These are phyloP conservation scores for Tetanocera ferruginea DNA, from an alignment of 2,888 invertebrate genomes.

Conservation along the genomic window DNA sequence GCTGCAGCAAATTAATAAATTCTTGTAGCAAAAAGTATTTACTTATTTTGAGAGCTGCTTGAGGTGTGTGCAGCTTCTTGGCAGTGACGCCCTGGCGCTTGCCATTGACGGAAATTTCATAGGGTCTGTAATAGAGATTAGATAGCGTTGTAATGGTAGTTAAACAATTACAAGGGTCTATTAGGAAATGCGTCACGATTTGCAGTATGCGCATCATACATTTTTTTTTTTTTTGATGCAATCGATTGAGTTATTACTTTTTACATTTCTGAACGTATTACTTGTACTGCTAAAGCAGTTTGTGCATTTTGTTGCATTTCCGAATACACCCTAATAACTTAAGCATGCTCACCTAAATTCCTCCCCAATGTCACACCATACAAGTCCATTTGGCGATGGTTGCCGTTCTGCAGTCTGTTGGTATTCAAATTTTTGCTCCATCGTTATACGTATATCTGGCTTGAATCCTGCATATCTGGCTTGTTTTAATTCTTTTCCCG, in stretches of 20 bases:
- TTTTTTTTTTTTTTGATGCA: too few species aligned
- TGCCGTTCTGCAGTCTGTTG: conserved; percentile 62
- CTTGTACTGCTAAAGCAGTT: too few species aligned
- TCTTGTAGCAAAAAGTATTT: conserved; percentile 72
- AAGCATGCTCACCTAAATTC: conserved; percentile 60
- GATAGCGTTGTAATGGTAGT: too few species aligned
- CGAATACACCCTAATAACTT: too few species aligned
- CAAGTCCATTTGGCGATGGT: conserved; percentile 75
- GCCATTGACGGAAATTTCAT: conserved; percentile 84
- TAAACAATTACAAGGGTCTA: too few species aligned
- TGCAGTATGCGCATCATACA: too few species aligned
- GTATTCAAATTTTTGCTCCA: conserved; percentile 66
- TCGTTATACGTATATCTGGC: conserved; percentile 56
- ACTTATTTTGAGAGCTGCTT: conserved; percentile 72
- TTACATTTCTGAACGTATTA: too few species aligned
- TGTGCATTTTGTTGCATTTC: too few species aligned
- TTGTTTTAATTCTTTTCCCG: conserved; percentile 35
- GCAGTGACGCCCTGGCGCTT: conserved; percentile 84
- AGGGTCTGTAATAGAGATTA: conserved; percentile 71
- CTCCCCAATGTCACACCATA: conserved; percentile 73
- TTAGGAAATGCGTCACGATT: too few species aligned
- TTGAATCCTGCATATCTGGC: conserved; percentile 53
- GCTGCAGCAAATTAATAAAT: conserved; percentile 70
- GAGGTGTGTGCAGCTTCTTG: conserved; percentile 70
- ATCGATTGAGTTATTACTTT: too few species aligned